Evolutionary conservation across 1,140 invertebrate species (phyloP), one percentile per base, ranked within the genome.

Genomic region (Pseudomyrmex gracilis): DNA sequence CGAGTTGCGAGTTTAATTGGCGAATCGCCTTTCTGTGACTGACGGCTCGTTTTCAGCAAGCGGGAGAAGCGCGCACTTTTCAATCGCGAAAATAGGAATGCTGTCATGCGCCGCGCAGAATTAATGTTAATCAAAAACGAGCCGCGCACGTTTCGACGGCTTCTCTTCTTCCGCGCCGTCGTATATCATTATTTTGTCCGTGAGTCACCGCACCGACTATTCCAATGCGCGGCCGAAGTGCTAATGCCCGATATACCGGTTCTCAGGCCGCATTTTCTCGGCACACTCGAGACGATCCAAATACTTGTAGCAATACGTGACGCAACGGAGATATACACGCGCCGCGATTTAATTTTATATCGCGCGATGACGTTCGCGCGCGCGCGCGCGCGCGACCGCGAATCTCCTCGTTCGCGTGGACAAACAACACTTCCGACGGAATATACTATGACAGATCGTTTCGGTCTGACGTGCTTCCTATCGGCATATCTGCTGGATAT

Each of bases 201-300:
- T 88, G 88, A 88, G 85, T 90, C 88, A 87, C 5, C 55, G 12
- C 22, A 76, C 73, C 70, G 70, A 82, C 22, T 80, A 1, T n/a
- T 43, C 73, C 68, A 83, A 71, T 49, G 43, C 73, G 76, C 53
- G 74, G 3, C 4, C 76, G 73, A 78, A 84, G 83, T 83, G 74
- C 83, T 87, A 85, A 80, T 67, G 82, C 63, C 55, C 67, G 34
- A 51, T 51, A 57, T 51, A 83, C 76, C 22, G 73, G 82, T 82
- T 61, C 71, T 74, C 76, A 73, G 73, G 53, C 12, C 20, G 2
- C n/a, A n/a, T 34, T 34, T 34, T 34, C 34, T 34, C 34, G 34
- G 58, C 76, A 1, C 49, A 13, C 9, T 86, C 55, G 77, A 34
- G 34, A 76, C 55, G 80, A 85, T 83, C 88, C 71, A 88, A 90